Base-by-base conservation (phyloP, 2,888 invertebrate species). In the Blera fallax region DNA sequence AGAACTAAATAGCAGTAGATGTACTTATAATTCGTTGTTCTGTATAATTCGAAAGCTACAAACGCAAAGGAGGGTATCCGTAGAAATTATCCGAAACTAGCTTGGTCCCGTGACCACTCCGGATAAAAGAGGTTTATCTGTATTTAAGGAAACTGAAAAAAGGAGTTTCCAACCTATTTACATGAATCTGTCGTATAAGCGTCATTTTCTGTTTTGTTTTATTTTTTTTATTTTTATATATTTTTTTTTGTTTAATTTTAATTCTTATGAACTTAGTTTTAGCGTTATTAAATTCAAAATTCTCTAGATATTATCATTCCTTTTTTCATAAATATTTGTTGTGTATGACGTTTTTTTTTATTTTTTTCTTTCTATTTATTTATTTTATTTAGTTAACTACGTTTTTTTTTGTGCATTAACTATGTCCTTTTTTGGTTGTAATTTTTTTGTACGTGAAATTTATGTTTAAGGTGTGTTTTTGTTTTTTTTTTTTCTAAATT, bases 121-220 rank as follows among this genome's bases (percentile, higher is more conserved):
- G n/a, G n/a, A n/a, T n/a, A n/a, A n/a, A n/a, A n/a, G n/a, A n/a
- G n/a, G n/a, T n/a, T n/a, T n/a, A n/a, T n/a, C n/a, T n/a, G n/a
- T n/a, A n/a, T 24, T 21, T 1, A 24, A 58, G n/a, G n/a, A 56
- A 45, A 64, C 29, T n/a, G n/a, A 74, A 45, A 48, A 48, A 40
- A 21, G 29, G 1, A 58, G n/a, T 0, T 21, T 43, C 16, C 54
- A 64, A 74, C 52, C 29, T 74, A 74, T 54, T 74, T 74, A 74
- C 52, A 67, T 37, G 43, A 58, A 52, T 40, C 5, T n/a, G 18
- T 56, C 34, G 29, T 65, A 32, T 45, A 65, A 43, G 58, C 54
- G 45, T 48, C 10, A 37, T 43, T 64, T 52, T 34, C n/a, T 43
- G 11, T 45, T 56, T 48, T 34, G 32, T n/a, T 24, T 16, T 45